Conservation (phyloP, 2,113 vertebrate genomes). For the Plecturocebus donacophilus region DNA sequence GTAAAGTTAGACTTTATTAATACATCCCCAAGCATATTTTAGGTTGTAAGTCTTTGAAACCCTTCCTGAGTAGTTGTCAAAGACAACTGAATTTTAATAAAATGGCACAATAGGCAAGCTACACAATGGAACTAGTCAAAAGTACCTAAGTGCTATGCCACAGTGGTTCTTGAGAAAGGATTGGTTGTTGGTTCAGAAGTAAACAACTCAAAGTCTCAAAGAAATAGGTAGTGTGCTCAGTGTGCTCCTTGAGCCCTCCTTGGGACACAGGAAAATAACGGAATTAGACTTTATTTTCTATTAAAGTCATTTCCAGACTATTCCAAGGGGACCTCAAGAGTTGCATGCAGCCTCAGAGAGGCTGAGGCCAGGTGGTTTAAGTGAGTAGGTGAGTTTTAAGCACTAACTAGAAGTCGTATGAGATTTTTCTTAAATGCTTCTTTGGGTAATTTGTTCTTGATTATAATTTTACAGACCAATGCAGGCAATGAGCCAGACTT, state of each 20-base stretch:
- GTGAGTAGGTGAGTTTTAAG: constrained; percentile 7
- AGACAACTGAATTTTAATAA: background rate
- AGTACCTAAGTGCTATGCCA: background rate
- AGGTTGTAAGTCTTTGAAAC: background rate
- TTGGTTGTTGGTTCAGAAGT: background rate
- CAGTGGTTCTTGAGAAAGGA: constrained; percentile 6
- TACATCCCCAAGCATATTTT: background rate
- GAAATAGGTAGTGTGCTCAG: background rate
- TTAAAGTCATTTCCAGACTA: background rate
- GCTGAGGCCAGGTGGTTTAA: background rate
- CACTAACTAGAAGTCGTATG: constrained; percentile 42
- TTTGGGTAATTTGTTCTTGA: constrained; percentile 47
- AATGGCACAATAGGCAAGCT: background rate
- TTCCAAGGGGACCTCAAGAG: background rate
- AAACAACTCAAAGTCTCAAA: background rate
- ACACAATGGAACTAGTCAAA: background rate
- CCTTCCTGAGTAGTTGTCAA: background rate
- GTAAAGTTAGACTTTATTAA: constrained; percentile 16
- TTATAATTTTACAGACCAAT: constrained; percentile 90
- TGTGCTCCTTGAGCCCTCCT: background rate
- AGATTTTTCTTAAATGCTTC: constrained; percentile 55
- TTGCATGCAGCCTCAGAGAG: background rate
- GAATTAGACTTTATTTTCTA: background rate
- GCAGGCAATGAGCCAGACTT: constrained; percentile 95
- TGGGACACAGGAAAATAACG: background rate